Percentiles rank a stretch among this genome's conserved stretches.
Conservation (phyloP, 2,888 invertebrate genomes). For the Melanostoma mellinum region DNA sequence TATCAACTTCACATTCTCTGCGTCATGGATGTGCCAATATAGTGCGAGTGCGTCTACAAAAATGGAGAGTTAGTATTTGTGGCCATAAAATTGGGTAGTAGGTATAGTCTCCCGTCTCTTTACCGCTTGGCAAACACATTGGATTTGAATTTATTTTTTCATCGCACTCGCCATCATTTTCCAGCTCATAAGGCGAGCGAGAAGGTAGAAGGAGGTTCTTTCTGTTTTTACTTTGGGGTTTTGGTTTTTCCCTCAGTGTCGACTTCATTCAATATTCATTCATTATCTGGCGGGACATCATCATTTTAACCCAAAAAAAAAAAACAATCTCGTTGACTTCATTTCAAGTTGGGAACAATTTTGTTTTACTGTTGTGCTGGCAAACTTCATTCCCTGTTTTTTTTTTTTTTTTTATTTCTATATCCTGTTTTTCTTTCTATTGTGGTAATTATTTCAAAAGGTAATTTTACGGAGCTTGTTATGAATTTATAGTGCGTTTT, state of each 20-base stretch:
- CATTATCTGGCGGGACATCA: constrained; percentile 22
- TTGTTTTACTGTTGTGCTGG: constrained; percentile 12
- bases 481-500: neutral
- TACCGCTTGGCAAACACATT: no score
- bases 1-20: no score
- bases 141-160: no score
- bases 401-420: neutral
- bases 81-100: no score
- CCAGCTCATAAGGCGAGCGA: no score
- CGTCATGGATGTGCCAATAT: no score
- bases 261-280: constrained; percentile 29
- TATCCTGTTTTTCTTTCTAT: constrained; percentile 22
- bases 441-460: constrained; percentile 20
- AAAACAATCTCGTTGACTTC: constrained; percentile 42
- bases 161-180: no score
- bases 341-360: constrained; percentile 16
- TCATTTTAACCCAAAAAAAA: constrained; percentile 20
- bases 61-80: no score
- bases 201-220: constrained; percentile 23
- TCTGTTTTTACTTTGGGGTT: constrained; percentile 26
- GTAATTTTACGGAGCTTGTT: no score
- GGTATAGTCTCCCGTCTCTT: no score
- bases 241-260: neutral
- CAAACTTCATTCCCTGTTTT: constrained; percentile 25
- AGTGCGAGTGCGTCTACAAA: no score